Evolutionary conservation across 1,140 invertebrate species (phyloP).

Genomic region (Camponotus pennsylvanicus): DNA sequence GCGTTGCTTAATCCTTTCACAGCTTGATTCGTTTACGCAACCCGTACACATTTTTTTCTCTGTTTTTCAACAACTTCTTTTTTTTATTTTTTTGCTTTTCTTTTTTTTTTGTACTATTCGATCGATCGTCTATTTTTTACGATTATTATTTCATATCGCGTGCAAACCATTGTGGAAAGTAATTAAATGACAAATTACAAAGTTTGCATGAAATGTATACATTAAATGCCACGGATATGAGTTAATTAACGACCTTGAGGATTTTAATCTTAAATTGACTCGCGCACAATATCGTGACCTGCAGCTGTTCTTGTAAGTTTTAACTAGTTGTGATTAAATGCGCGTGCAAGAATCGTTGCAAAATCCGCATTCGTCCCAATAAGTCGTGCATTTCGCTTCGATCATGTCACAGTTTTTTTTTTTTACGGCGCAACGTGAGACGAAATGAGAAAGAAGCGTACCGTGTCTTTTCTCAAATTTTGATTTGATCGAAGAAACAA

Average conservation of each 20-base stretch:
- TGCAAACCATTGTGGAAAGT: not conserved
- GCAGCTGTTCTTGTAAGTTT: not conserved
- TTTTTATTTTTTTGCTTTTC: not conserved
- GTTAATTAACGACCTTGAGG: constrained; percentile 30
- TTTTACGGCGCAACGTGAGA: constrained; percentile 48
- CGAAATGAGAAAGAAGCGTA: constrained; percentile 53
- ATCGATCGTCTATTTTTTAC: not conserved
- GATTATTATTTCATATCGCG: not conserved
- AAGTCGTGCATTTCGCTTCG: constrained; percentile 57
- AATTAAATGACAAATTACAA: not conserved
- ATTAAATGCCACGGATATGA: constrained; percentile 12
- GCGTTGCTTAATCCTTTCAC: constrained; percentile 7
- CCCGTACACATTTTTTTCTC: not conserved
- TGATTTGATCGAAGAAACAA: not conserved
- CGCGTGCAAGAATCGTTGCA: not conserved
- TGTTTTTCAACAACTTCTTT: not conserved
- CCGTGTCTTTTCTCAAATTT: not conserved
- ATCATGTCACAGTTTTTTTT: not conserved
- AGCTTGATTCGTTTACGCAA: constrained; percentile 13
- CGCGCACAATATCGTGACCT: constrained; percentile 9
- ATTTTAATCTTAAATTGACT: constrained; percentile 39
- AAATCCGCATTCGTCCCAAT: constrained; percentile 51
- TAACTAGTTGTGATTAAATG: not conserved
- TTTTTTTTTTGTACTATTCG: not conserved
- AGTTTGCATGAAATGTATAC: not conserved